These are phyloP conservation scores for Bubo blakistoni DNA, from an alignment of 2,113 vertebrate genomes.

Conservation along the genomic window DNA sequence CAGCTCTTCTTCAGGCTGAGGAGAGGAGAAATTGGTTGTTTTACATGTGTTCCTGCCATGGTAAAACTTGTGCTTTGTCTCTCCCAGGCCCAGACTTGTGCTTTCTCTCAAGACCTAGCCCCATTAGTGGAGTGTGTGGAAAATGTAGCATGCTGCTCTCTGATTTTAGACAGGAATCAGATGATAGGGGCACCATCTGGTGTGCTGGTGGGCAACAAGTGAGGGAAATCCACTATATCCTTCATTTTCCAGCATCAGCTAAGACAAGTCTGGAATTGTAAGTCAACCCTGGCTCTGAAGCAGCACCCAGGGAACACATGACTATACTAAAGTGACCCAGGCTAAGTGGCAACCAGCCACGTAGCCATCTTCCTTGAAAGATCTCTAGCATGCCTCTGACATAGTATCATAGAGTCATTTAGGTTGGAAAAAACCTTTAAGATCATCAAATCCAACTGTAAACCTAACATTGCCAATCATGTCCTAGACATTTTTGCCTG, in stretches of 20 bases:
- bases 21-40: background rate
- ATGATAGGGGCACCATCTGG: rapidly evolving
- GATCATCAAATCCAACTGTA: background rate
- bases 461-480: background rate
- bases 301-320: background rate
- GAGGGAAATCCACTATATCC: background rate
- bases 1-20: background rate
- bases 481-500: background rate
- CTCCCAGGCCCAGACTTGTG: background rate
- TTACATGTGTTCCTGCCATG: rapidly evolving
- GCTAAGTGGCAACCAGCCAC: background rate
- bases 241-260: background rate
- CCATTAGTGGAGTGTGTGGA: rapidly evolving
- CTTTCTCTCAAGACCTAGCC: background rate
- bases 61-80: background rate
- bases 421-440: background rate
- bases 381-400: background rate
- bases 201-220: background rate
- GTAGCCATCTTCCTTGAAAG: background rate
- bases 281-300: background rate
- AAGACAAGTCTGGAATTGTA: background rate
- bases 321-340: background rate
- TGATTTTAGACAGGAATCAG: background rate
- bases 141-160: background rate
- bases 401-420: background rate